Percentiles rank a stretch among this genome's conserved stretches.
Conservation (phyloP, 2,797 vertebrate species). For the Centropyge bicolor region DNA sequence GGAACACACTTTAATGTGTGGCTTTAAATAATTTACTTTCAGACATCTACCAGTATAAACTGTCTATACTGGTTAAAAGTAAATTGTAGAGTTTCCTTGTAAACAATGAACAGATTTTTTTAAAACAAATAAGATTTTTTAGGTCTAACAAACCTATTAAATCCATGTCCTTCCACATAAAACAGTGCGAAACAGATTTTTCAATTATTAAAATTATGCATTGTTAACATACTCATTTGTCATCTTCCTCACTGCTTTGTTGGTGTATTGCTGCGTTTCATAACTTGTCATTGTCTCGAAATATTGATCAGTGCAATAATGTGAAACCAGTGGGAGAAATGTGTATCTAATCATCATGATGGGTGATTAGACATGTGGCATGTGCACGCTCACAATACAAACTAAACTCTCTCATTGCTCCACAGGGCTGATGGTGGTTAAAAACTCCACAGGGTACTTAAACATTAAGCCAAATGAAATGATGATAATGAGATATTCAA, state of each 20-base stretch:
- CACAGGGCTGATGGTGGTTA: not conserved
- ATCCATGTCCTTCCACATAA: not conserved
- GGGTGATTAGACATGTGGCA: not conserved
- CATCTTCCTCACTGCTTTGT: not conserved
- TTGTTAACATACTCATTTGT: not conserved
- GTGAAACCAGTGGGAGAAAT: not conserved
- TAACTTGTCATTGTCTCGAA: not conserved
- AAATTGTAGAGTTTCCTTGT: too few relatives aligned
- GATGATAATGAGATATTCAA: not conserved
- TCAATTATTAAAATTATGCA: not conserved
- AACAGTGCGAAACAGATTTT: not conserved
- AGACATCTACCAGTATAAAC: not conserved
- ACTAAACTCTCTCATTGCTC: not conserved
- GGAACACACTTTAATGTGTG: not conserved
- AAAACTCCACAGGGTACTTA: not conserved
- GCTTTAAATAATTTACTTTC: not conserved
- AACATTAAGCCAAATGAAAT: not conserved
- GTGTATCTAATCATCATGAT: not conserved
- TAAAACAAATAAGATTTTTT: too few relatives aligned
- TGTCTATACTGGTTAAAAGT: not conserved
- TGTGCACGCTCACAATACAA: not conserved
- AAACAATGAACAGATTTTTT: not conserved
- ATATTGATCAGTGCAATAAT: not conserved
- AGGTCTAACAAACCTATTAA: not conserved
- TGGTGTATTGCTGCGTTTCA: not conserved